Evolutionary conservation across 2,113 vertebrate species (phyloP), one percentile per base, ranked within the genome.

Genomic region (Odocoileus virginianus): DNA sequence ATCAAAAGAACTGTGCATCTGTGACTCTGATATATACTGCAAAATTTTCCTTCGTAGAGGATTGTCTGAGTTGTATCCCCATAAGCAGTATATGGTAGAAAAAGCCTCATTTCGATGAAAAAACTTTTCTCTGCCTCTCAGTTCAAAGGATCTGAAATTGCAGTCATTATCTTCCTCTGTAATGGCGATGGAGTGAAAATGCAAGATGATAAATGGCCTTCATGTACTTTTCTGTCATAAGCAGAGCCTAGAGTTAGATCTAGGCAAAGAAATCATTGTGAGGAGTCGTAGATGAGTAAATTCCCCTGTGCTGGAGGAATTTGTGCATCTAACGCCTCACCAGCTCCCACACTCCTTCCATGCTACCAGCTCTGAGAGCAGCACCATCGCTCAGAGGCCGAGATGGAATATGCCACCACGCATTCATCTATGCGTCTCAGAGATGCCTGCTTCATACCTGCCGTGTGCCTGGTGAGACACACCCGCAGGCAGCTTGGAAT

Each of bases 121-220:
- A 52, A 40, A 54, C 13, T 93, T 89, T 95, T 93, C 25, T 93
- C 76, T 89, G 12, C 36, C 47, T 78, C 45, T 97, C 43, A 86
- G 21, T 82, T 95, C 27, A 85, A 86, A 97, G 54, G 33, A 82
- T 91, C 27, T 93, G 76, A 96, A 94, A 93, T n/a, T 92, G 43
- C 30, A 93, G 61, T 27, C 64, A 58, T 97, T 97, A 52, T 88
- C n/a, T 61, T 87, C 79, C 76, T 74, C 82, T 7, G 23, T n/a
- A 92, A 89, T 76, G 71, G 57, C 33, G 86, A 58, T 92, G 47
- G 25, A 85, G 86, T 90, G 45, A 88, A 87, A 96, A 67, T 17
- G 82, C 11, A 19, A 93, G 67, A 86, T 91, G 92, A 97, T 78
- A 83, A 95, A 96, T 96, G 54, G 19, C 54, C 60, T 85, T 82